phyloP scores from a whole-genome alignment of 1,140 invertebrate genomes.

The Yoshiicerus persimilis region DNA sequence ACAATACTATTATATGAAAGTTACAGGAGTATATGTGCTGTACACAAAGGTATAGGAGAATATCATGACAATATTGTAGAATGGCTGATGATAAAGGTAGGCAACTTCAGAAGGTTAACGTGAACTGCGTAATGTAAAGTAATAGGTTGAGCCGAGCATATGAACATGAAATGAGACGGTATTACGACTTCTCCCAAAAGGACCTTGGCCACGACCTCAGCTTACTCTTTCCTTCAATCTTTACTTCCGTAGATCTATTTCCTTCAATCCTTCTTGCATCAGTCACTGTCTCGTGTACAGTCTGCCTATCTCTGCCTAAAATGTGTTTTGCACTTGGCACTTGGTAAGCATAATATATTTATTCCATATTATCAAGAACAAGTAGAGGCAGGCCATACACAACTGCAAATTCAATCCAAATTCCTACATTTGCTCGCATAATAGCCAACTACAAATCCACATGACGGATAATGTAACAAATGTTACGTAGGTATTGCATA shows the following conservation, averaged over 20 bases:
- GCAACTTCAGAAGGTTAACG: constrained; percentile 7
- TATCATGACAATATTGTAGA: neutral
- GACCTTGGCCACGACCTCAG: constrained; percentile 47
- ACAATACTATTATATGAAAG: neutral
- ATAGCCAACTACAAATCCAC: neutral
- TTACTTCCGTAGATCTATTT: constrained; percentile 40
- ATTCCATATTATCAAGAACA: neutral
- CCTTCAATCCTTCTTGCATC: constrained; percentile 27
- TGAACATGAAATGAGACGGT: constrained; percentile 9
- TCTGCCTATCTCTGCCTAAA: neutral
- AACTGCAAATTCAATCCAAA: neutral
- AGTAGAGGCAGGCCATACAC: no score
- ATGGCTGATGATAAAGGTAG: neutral
- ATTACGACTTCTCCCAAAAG: constrained; percentile 16
- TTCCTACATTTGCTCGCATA: neutral
- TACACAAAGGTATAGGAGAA: no score
- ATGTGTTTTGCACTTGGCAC: neutral
- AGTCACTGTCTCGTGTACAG: neutral
- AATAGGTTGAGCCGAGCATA: neutral
- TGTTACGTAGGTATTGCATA: neutral
- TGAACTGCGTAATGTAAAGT: constrained; percentile 3
- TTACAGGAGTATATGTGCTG: no score
- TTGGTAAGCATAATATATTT: neutral
- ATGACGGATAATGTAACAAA: neutral
- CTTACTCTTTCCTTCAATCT: constrained; percentile 37